phyloP scores from a whole-genome alignment of 1,140 invertebrate species.

The honey bee (Apis mellifera) region Amel_HAv3.1 CM009941.2:7520501-7521000 shows the following conservation, averaged over 20 bases:
- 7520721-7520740: not conserved
- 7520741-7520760: not conserved
- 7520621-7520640: no score
- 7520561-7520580: no score
- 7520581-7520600: no score
- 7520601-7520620: no score
- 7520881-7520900: not conserved
- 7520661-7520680: no score
- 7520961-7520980: not conserved
- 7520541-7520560: no score
- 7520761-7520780: conserved; percentile 11
- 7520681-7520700: no score
- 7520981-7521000: not conserved
- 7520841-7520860: not conserved
- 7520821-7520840: not conserved
- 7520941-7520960: not conserved
- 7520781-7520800: not conserved
- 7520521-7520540: no score
- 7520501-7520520: no score
- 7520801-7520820: conserved; percentile 1
- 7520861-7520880: conserved; percentile 13
- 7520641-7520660: no score
- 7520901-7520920: not conserved
- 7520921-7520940: conserved; percentile 4
- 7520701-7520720: not conserved